phyloP scores from a whole-genome alignment of 2,888 invertebrate species.

The Scrobipalpa costella region DNA sequence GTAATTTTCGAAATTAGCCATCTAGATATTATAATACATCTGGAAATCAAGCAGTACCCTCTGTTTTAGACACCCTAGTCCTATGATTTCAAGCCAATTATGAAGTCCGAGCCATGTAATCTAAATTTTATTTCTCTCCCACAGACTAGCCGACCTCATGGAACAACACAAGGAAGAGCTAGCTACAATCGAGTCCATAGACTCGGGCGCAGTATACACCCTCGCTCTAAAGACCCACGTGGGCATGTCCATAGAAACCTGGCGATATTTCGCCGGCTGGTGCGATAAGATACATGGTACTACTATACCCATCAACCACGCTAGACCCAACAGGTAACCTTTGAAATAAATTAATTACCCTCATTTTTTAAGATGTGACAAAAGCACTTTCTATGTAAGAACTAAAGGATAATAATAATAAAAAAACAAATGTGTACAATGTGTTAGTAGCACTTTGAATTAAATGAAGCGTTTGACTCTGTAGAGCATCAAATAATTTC shows the following conservation, averaged over 20 bases:
- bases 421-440: no score
- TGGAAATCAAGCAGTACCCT: no score
- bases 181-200: constrained; percentile 95
- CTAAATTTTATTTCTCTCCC: constrained; percentile 20
- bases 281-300: constrained; percentile 96
- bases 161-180: constrained; percentile 96
- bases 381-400: no score
- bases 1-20: no score
- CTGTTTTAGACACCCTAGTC: no score
- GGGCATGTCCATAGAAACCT: constrained; percentile 98
- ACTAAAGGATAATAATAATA: no score
- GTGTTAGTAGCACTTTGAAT: no score
- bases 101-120: not conserved
- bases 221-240: constrained; percentile 97
- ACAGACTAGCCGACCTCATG: constrained; percentile 95
- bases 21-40: no score
- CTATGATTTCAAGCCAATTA: no score
- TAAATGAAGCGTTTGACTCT: not conserved
- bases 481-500: not conserved
- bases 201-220: constrained; percentile 98
- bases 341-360: no score
- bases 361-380: no score
- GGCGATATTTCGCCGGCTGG: constrained; percentile 98
- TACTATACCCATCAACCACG: constrained; percentile 95
- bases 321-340: constrained; percentile 88